These are phyloP conservation scores for Marisa cornuarietis DNA, from an alignment of 1,140 invertebrate genomes.

Conservation along the genomic window DNA sequence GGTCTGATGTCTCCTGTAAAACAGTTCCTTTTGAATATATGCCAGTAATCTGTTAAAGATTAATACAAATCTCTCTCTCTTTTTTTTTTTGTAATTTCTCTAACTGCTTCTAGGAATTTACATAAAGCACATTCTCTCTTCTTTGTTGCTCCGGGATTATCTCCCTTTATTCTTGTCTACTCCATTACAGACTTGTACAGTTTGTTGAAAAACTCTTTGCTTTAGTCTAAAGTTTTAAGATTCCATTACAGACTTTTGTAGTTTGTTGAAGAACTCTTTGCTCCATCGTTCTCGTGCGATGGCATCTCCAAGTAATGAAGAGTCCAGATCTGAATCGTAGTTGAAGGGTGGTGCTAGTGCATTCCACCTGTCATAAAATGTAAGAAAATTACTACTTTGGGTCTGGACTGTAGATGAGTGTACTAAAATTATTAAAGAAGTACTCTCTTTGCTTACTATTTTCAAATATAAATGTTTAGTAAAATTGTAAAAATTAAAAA, in stretches of 20 bases:
- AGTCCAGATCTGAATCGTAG: constrained; percentile 63
- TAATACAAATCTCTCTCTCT: too few species aligned
- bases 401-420: not conserved
- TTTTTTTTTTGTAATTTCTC: too few species aligned
- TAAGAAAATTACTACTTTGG: constrained; percentile 34
- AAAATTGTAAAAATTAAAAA: not conserved
- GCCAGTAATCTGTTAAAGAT: too few species aligned
- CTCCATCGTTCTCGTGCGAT: constrained; percentile 71
- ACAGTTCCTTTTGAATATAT: constrained; percentile 5
- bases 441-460: not conserved
- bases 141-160: too few species aligned
- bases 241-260: constrained; percentile 37
- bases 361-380: constrained; percentile 69
- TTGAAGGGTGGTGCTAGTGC: constrained; percentile 67
- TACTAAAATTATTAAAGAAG: not conserved
- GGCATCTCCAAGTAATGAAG: constrained; percentile 69
- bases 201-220: too few species aligned
- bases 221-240: too few species aligned
- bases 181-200: too few species aligned
- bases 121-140: too few species aligned
- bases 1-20: constrained; percentile 55
- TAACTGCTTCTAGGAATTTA: too few species aligned
- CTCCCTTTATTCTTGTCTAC: too few species aligned
- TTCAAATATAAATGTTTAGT: not conserved
- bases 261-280: constrained; percentile 44